phyloP scores from a whole-genome alignment of 2,797 vertebrate genomes.

The Myoxocephalus aenaeus region DNA sequence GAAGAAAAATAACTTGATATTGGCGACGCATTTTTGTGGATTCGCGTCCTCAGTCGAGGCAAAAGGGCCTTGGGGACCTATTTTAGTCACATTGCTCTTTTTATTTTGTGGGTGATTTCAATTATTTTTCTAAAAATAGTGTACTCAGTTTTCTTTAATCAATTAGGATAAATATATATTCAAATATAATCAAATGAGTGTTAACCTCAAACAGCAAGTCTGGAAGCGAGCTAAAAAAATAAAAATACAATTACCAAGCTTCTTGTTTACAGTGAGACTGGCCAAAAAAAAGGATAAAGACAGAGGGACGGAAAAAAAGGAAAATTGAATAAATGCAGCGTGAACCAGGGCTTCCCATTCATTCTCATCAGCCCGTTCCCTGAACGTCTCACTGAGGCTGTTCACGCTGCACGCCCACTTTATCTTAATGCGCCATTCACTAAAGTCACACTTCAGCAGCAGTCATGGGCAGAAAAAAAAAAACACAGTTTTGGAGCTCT shows the following conservation, averaged over 20 bases:
- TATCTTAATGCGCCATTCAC: conserved; percentile 46
- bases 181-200: conserved; percentile 34
- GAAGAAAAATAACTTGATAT: too few species aligned
- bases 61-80: neutral
- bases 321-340: conserved; percentile 57
- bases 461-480: neutral
- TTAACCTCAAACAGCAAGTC: conserved; percentile 11
- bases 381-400: conserved; percentile 62
- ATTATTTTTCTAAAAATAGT: neutral
- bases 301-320: conserved; percentile 5
- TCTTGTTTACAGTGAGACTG: conserved; percentile 25
- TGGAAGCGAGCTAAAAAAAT: neutral
- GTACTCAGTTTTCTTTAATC: neutral
- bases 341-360: conserved; percentile 62
- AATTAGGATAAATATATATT: conserved; percentile 20
- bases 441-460: conserved; percentile 48
- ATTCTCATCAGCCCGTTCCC: conserved; percentile 72
- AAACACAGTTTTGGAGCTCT: conserved; percentile 41
- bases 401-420: conserved; percentile 49
- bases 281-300: conserved; percentile 4
- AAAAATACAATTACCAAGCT: neutral
- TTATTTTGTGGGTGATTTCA: neutral
- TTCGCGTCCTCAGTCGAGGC: neutral
- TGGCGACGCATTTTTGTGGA: neutral
- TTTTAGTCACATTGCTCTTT: neutral